Conservation (phyloP, 2,113 vertebrate genomes). For the Ceyx cyanopectus region DNA sequence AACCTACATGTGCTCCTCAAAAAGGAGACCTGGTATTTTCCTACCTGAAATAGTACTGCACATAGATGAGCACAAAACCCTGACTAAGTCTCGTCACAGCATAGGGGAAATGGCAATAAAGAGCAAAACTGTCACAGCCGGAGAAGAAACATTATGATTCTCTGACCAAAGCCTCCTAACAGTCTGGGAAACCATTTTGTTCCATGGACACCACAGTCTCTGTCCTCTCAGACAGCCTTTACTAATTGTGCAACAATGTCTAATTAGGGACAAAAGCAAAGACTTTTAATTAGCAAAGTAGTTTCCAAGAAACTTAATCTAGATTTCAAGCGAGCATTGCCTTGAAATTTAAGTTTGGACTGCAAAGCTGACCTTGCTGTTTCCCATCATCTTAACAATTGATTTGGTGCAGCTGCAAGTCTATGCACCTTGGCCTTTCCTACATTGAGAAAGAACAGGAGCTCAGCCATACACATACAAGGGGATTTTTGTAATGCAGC, state of each 20-base stretch:
- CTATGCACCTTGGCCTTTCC: neutral
- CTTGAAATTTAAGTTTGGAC: neutral
- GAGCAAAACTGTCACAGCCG: neutral
- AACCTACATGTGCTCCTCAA: neutral
- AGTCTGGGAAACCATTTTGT: neutral
- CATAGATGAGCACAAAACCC: neutral
- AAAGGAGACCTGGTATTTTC: neutral
- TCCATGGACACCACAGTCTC: accelerated
- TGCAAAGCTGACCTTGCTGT: neutral
- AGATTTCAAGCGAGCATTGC: neutral
- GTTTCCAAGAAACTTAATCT: neutral
- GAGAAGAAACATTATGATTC: neutral
- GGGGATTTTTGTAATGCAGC: neutral
- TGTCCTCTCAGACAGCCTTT: neutral
- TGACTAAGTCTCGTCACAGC: neutral
- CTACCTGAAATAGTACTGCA: neutral
- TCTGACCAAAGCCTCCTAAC: neutral
- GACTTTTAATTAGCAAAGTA: neutral
- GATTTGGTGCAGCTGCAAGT: neutral
- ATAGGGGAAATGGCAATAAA: neutral
- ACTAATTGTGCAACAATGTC: neutral
- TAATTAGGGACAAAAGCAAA: neutral
- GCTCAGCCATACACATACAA: neutral
- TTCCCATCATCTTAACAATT: neutral
- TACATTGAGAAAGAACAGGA: neutral